Conservation (phyloP, 2,797 vertebrate species). For the Eleutherodactylus coqui region DNA sequence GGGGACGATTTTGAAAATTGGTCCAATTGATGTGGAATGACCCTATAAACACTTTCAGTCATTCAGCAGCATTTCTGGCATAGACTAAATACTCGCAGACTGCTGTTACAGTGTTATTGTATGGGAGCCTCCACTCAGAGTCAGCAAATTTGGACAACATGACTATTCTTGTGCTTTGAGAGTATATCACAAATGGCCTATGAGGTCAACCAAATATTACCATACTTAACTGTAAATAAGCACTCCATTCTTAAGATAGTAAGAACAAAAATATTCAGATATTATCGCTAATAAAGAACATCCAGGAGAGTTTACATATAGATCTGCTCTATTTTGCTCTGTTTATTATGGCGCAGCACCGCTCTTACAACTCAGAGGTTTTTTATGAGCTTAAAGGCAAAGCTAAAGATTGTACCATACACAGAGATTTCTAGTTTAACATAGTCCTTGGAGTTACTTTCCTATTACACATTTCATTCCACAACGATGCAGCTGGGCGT, state of each 20-base stretch:
- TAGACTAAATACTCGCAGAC: constrained; percentile 28
- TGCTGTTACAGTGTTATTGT: constrained; percentile 23
- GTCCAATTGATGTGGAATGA: too few relatives aligned
- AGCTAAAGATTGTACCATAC: background rate
- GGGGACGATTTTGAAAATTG: too few relatives aligned
- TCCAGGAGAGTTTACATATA: constrained; percentile 18
- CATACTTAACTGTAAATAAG: constrained; percentile 43
- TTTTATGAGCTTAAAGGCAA: background rate
- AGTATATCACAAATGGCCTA: constrained; percentile 46
- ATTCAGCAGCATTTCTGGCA: constrained; percentile 24
- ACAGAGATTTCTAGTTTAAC: background rate
- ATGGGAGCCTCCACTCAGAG: constrained; percentile 28
- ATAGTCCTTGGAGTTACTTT: background rate
- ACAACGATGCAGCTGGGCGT: too few relatives aligned
- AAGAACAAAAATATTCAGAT: background rate
- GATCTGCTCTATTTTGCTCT: background rate
- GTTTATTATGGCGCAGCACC: background rate
- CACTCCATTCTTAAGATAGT: constrained; percentile 25
- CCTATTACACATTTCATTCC: background rate
- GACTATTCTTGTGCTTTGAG: background rate
- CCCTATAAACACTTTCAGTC: background rate
- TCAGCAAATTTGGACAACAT: constrained; percentile 45
- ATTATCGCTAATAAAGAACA: constrained; percentile 43
- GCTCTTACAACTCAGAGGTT: background rate
- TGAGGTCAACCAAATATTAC: constrained; percentile 52